Base-by-base conservation (phyloP, 1,140 invertebrate species). In the Drosophila pseudoananassae region DNA sequence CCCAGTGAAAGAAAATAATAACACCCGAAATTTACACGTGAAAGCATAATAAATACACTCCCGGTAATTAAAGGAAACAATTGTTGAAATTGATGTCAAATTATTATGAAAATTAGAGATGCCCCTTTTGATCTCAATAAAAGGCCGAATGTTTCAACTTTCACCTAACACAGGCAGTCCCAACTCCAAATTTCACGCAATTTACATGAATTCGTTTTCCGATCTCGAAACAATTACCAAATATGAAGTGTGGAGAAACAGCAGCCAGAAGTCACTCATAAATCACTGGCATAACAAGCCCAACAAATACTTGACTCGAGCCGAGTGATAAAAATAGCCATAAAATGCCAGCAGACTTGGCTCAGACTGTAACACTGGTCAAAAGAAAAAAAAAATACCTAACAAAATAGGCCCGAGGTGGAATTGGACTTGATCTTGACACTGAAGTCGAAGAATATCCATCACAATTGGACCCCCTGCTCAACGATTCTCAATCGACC, bases 361-460 rank as follows among this genome's bases (percentile, higher is more conserved):
- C 68, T 52, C 55, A 78, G 38, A 73, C 46, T 56, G 15, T 55
- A 33, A 29, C 50, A 33, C 40, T 60, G 43, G 43, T 36, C 33
- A 36, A 36, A 36, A n/a, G 14, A 14, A 15, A 43, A 43, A 43
- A n/a, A 40, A 40, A 45, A 49, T 25, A 15, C 50, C 36, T 12
- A 38, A 53, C 12, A 17, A 68, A 47, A 75, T 78, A 78, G 70
- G 75, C 57, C 57, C 57, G 53, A 52, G 63, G 36, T 29, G 40
- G 51, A 51, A 72, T 51, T 40, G 71, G 71, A 53, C 63, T 68
- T 85, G 76, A 79, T 72, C 76, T 85, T 79, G 81, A 78, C 78
- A 85, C 79, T 87, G 74, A 75, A 81, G 36, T 27, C 46, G 54
- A 70, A 71, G 55, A 71, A 71, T 52, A 52, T 51, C 58, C 63